Conservation (phyloP, 1,140 invertebrate species). For the Thaumetopoea pityocampa region DNA sequence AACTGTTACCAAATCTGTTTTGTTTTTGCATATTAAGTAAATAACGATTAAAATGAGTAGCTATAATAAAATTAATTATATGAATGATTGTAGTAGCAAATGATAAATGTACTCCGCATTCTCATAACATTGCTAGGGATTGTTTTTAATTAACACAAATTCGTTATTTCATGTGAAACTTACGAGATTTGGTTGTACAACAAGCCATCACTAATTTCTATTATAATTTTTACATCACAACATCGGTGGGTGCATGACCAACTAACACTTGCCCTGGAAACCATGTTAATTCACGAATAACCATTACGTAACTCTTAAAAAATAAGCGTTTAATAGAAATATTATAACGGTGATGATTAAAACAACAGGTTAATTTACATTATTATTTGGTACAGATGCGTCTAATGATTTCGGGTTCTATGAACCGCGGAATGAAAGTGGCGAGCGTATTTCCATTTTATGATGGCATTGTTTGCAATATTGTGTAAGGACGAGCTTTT, state of each 20-base stretch:
- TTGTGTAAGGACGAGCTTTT: too few species aligned
- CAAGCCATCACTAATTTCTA: conserved; percentile 6
- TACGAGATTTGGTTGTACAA: conserved; percentile 6
- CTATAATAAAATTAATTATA: too few species aligned
- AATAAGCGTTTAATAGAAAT: conserved; percentile 10
- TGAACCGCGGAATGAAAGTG: conserved; percentile 4
- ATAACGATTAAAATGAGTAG: too few species aligned
- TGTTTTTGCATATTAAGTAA: too few species aligned
- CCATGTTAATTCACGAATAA: conserved; percentile 15
- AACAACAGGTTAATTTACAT: conserved; percentile 13
- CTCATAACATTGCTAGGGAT: too few species aligned
- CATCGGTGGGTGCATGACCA: conserved; percentile 6
- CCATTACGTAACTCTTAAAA: conserved; percentile 13
- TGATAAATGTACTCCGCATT: too few species aligned
- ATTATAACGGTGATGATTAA: conserved; percentile 6
- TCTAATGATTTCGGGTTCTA: conserved; percentile 2
- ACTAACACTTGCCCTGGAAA: conserved; percentile 17
- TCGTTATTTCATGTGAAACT: conserved; percentile 3
- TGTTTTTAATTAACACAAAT: too few species aligned
- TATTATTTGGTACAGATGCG: conserved; percentile 10
- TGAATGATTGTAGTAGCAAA: too few species aligned
- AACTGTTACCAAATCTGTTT: too few species aligned
- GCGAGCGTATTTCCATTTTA: too few species aligned
- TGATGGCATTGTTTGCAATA: too few species aligned
- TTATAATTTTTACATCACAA: conserved; percentile 10